These are phyloP conservation scores for Leptura quadrifasciata DNA, from an alignment of 2,888 invertebrate genomes.

Conservation along the genomic window DNA sequence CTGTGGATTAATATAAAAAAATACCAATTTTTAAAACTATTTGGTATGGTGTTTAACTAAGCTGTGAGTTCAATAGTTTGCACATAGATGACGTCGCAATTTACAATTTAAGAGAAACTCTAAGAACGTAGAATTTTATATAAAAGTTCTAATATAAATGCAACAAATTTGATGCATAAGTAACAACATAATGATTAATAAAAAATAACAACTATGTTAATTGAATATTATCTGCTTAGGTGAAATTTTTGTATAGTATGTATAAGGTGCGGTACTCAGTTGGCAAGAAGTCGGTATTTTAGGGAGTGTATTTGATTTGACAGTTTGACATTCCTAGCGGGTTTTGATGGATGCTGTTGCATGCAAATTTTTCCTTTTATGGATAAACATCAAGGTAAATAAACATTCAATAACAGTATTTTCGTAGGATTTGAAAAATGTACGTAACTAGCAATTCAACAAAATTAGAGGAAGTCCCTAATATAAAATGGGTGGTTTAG, in stretches of 20 bases:
- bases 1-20: too few relatives aligned
- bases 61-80: not conserved
- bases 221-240: not conserved
- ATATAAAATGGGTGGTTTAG: constrained; percentile 42
- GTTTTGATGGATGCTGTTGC: constrained; percentile 42
- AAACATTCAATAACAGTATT: constrained; percentile 19
- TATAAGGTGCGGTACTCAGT: not conserved
- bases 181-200: too few relatives aligned
- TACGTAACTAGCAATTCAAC: too few relatives aligned
- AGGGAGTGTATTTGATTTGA: constrained; percentile 17
- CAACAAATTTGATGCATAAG: not conserved
- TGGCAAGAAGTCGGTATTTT: constrained; percentile 21
- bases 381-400: constrained; percentile 45
- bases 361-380: constrained; percentile 35
- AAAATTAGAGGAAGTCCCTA: not conserved
- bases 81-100: not conserved
- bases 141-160: not conserved
- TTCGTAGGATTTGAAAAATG: not conserved
- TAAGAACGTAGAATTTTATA: not conserved
- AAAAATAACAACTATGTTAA: too few relatives aligned
- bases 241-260: not conserved
- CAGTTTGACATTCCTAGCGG: constrained; percentile 38
- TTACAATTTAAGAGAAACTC: too few relatives aligned
- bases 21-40: not conserved
- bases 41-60: not conserved